These are phyloP conservation scores for Labeo rohita DNA, from an alignment of 2,113 vertebrate species.

Conservation along the genomic window DNA sequence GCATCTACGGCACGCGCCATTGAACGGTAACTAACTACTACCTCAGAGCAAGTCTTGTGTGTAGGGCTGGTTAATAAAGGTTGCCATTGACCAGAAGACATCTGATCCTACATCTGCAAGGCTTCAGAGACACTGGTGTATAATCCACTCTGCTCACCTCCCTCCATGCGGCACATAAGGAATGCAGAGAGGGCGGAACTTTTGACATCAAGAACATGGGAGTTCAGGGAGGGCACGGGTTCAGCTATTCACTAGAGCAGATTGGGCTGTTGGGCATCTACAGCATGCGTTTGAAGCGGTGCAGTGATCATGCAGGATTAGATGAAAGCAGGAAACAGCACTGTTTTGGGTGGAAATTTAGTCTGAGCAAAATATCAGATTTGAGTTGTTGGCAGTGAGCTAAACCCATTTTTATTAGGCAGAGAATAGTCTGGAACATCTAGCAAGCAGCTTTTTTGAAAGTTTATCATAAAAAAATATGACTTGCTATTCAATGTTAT, in stretches of 20 bases:
- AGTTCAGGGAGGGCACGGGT: slow-evolving; percentile 23
- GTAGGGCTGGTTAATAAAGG: background rate
- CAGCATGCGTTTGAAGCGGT: slow-evolving; percentile 23
- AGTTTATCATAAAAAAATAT: background rate
- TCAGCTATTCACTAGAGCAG: slow-evolving; percentile 8
- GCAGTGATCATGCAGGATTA: slow-evolving; percentile 36
- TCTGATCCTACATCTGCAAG: slow-evolving; percentile 15
- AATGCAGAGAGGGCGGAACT: slow-evolving; percentile 37
- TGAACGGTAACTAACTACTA: slow-evolving; percentile 2
- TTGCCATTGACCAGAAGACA: slow-evolving; percentile 28
- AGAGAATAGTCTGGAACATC: background rate
- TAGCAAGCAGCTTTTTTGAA: background rate
- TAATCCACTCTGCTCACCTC: slow-evolving; percentile 18
- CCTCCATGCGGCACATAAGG: slow-evolving; percentile 27
- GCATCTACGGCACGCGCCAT: background rate
- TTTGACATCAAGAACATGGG: slow-evolving; percentile 30
- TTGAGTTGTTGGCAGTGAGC: background rate
- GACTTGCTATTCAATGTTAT: background rate
- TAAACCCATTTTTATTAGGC: background rate
- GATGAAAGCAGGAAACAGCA: slow-evolving; percentile 33
- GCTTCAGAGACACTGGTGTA: background rate
- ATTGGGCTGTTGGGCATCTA: background rate
- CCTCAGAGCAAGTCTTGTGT: background rate
- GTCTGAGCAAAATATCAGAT: background rate
- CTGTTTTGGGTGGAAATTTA: slow-evolving; percentile 22